Conservation (phyloP, 2,113 vertebrate species). For the Hirundichthys speculiger region DNA sequence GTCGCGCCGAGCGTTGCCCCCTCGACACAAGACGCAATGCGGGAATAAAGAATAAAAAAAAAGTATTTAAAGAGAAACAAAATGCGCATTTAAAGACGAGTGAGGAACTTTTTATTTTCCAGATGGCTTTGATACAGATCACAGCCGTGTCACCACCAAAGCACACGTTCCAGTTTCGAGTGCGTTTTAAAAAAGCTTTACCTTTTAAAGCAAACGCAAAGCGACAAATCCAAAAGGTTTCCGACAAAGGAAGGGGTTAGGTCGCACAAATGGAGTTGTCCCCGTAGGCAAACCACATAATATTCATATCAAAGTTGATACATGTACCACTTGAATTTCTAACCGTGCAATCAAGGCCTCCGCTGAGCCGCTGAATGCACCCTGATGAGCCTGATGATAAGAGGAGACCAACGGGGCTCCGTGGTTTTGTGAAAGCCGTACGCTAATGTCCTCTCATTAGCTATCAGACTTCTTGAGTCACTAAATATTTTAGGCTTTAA, state of each 20-base stretch:
- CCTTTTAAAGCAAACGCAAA: constrained; percentile 63
- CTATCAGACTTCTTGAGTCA: constrained; percentile 43
- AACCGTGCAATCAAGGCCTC: constrained; percentile 71
- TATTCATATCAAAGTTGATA: constrained; percentile 69
- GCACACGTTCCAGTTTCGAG: constrained; percentile 55
- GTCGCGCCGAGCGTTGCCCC: constrained; percentile 21
- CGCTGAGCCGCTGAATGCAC: constrained; percentile 62
- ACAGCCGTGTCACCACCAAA: constrained; percentile 46
- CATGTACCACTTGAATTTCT: constrained; percentile 63
- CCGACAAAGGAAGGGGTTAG: constrained; percentile 36
- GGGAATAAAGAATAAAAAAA: constrained; percentile 50
- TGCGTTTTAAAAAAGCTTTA: constrained; percentile 62
- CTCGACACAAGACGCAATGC: constrained; percentile 21
- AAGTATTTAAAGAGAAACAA: constrained; percentile 31
- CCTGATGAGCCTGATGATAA: constrained; percentile 69
- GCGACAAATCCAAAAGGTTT: constrained; percentile 70
- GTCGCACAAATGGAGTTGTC: constrained; percentile 67
- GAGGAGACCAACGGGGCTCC: constrained; percentile 30
- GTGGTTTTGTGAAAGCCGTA: constrained; percentile 27
- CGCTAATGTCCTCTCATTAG: constrained; percentile 30
- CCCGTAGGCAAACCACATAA: constrained; percentile 66
- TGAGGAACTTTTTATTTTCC: constrained; percentile 52
- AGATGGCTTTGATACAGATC: constrained; percentile 69
- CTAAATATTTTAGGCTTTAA: constrained; percentile 1
- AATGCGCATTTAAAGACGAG: constrained; percentile 38